Evolutionary conservation across 2,113 vertebrate species (phyloP), one percentile per base, ranked within the genome.

Genomic region (Oostethus manadensis): DNA sequence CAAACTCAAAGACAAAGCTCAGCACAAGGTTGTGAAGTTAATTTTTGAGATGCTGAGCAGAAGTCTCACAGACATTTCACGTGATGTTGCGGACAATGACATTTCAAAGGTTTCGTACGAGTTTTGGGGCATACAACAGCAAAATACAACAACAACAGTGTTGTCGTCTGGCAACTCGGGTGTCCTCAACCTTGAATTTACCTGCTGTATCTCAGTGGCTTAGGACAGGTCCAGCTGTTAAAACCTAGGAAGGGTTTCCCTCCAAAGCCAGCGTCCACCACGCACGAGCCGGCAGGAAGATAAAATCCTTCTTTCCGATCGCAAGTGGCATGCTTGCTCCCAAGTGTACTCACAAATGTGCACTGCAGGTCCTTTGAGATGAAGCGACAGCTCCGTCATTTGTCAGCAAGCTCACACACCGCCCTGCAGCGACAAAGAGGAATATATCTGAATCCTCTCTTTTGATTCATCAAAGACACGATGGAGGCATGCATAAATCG

Each of bases 381-480:
- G 74, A 81, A 78, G 57, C 50, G 74, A 68, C 58, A 14, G 49
- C 70, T 71, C 58, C 51, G 20, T 72, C 71, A 77, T 84, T 78
- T 73, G 73, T 87, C 82, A 80, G 62, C 45, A 23, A 56, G 62
- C 63, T 62, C 71, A 51, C 74, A 58, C 61, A 71, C 58, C 67
- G 63, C 48, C 68, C n/a, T 56, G 67, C 76, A 74, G 68, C 51
- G 35, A 70, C 62, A 56, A 50, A 65, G 59, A 62, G 64, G 38
- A 61, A 74, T 73, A 62, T 63, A 67, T 60, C 58, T 42, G 67
- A 83, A 68, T 73, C 56, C 64, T 69, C 58, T 45, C 73, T 71
- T 54, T 72, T 76, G 71, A 84, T 82, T 84, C 71, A 84, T 84
- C 75, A 72, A 60, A 71, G 51, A 64, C 64, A 56, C 74, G 60